Percentiles rank a stretch among this genome's conserved stretches.
Conservation (phyloP, 2,888 invertebrate species). For the Tenthredo notha region DNA sequence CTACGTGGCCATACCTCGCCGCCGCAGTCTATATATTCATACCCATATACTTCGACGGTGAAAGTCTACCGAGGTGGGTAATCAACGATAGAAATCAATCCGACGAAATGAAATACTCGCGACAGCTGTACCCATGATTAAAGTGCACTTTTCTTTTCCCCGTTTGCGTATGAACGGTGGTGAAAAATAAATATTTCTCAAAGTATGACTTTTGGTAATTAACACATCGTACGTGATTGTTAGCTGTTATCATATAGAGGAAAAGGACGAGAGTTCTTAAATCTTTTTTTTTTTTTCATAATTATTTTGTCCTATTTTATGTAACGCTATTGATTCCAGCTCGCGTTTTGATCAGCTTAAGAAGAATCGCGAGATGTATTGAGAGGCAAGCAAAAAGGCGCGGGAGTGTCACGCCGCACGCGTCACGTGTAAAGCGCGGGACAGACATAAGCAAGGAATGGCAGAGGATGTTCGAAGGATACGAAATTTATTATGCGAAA, state of each 20-base stretch:
- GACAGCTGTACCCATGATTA: background rate
- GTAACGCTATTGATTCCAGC: background rate
- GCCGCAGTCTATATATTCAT: background rate
- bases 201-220: background rate
- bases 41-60: slow-evolving; percentile 6
- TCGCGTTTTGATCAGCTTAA: background rate
- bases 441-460: background rate
- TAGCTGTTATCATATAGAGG: too few relatives aligned
- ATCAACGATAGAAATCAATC: slow-evolving; percentile 9
- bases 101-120: background rate
- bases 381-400: background rate
- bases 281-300: background rate
- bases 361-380: background rate
- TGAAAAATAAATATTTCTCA: background rate
- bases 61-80: slow-evolving; percentile 9
- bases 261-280: background rate
- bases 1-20: background rate
- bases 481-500: background rate
- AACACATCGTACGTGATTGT: background rate
- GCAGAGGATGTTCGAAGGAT: background rate
- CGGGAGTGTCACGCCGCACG: background rate
- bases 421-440: background rate
- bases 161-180: background rate
- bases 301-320: background rate
- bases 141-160: background rate